These are phyloP conservation scores for Gadopsis bispinosus DNA, from an alignment of 2,797 vertebrate species.

Conservation along the genomic window DNA sequence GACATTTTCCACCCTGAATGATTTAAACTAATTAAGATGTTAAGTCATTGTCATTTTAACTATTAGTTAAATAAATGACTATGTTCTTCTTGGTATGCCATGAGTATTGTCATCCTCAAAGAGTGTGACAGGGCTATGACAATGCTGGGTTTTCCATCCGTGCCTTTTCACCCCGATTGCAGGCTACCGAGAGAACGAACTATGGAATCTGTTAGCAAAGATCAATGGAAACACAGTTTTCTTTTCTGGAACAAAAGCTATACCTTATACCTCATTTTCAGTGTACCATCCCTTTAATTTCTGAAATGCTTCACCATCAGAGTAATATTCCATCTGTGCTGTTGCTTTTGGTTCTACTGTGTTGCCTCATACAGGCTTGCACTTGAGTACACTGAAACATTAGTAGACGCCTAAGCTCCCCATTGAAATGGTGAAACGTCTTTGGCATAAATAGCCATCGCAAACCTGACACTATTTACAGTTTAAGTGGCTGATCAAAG, in stretches of 20 bases:
- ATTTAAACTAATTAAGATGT: neutral
- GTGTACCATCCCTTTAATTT: neutral
- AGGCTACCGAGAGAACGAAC: neutral
- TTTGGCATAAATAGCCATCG: neutral
- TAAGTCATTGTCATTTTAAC: neutral
- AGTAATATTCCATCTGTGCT: constrained; percentile 15
- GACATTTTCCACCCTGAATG: neutral
- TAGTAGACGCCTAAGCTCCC: constrained; percentile 1
- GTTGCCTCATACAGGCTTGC: constrained; percentile 4
- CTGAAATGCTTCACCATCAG: constrained; percentile 5
- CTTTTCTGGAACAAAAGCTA: neutral
- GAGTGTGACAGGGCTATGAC: neutral
- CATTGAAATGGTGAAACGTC: constrained; percentile 21
- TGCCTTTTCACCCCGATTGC: neutral
- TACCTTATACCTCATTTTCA: neutral
- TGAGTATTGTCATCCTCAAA: neutral
- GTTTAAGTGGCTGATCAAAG: constrained; percentile 22
- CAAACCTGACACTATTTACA: constrained; percentile 27
- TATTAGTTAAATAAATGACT: neutral
- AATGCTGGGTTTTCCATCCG: neutral
- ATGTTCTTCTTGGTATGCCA: neutral
- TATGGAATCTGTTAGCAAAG: neutral
- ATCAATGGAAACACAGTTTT: constrained; percentile 10
- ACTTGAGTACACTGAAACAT: constrained; percentile 14
- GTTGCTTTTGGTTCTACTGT: constrained; percentile 16